Evolutionary conservation across 2,797 vertebrate genomes (phyloP).

Genomic region (Orestias chungarensis): DNA sequence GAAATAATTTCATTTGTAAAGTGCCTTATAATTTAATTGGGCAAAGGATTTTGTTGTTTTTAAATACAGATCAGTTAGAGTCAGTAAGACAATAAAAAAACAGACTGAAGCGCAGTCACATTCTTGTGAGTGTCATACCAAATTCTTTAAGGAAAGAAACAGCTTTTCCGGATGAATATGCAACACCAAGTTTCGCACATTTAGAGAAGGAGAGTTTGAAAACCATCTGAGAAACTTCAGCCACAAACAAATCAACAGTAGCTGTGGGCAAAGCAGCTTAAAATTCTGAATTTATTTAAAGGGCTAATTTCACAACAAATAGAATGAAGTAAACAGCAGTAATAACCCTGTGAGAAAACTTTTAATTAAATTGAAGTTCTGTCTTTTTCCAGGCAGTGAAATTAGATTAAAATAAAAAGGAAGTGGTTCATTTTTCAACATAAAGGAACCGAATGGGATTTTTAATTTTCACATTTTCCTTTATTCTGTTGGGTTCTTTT

Average conservation of each 20-base stretch:
- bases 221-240: neutral
- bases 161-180: neutral
- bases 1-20: too few species aligned
- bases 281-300: neutral
- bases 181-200: neutral
- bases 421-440: neutral
- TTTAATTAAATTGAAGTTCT: conserved; percentile 3
- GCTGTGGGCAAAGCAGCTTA: neutral
- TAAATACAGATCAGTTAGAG: neutral
- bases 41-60: too few species aligned
- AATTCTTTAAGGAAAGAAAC: neutral
- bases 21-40: too few species aligned
- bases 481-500: neutral
- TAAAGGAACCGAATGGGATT: neutral
- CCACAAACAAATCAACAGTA: neutral
- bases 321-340: neutral
- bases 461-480: neutral
- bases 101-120: neutral
- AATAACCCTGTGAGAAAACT: conserved; percentile 9
- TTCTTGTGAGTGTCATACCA: neutral
- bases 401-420: neutral
- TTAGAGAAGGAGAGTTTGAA: neutral
- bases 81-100: too few species aligned
- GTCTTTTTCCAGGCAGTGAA: neutral
- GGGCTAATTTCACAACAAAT: neutral